Percentiles rank a stretch among this genome's conserved stretches.
Conservation (phyloP, 1,140 invertebrate genomes). For the Drosophila lacertosa region DNA sequence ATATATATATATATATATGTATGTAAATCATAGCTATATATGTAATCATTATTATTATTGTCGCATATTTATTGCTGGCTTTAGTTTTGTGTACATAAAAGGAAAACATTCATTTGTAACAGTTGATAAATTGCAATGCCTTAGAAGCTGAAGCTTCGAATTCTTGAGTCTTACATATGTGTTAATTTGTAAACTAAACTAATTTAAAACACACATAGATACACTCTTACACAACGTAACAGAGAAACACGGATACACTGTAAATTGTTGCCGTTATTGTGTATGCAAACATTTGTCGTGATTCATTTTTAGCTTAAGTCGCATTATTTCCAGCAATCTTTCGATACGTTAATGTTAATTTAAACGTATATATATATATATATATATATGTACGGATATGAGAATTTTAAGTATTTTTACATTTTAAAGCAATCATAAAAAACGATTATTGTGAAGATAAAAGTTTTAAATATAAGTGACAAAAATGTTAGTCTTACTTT, state of each 20-base stretch:
- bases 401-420: constrained; percentile 54
- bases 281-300: constrained; percentile 41
- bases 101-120: constrained; percentile 43
- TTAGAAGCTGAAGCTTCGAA: constrained; percentile 22
- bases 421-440: background rate
- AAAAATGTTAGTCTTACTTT: background rate
- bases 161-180: constrained; percentile 14
- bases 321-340: constrained; percentile 44
- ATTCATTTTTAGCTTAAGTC: constrained; percentile 59
- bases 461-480: background rate
- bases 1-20: constrained; percentile 42
- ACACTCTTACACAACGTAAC: constrained; percentile 16
- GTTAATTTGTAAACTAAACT: constrained; percentile 6
- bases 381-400: constrained; percentile 43
- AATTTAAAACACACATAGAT: constrained; percentile 1
- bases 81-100: constrained; percentile 49
- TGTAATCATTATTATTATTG: constrained; percentile 53
- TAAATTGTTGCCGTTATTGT: constrained; percentile 64
- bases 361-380: constrained; percentile 37
- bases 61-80: constrained; percentile 45
- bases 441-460: background rate
- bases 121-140: constrained; percentile 23
- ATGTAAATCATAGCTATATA: constrained; percentile 43
- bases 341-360: constrained; percentile 46
- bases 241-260: constrained; percentile 38